These are phyloP conservation scores for Dendrolimus punctatus DNA, from an alignment of 1,140 invertebrate species.

Conservation along the genomic window DNA sequence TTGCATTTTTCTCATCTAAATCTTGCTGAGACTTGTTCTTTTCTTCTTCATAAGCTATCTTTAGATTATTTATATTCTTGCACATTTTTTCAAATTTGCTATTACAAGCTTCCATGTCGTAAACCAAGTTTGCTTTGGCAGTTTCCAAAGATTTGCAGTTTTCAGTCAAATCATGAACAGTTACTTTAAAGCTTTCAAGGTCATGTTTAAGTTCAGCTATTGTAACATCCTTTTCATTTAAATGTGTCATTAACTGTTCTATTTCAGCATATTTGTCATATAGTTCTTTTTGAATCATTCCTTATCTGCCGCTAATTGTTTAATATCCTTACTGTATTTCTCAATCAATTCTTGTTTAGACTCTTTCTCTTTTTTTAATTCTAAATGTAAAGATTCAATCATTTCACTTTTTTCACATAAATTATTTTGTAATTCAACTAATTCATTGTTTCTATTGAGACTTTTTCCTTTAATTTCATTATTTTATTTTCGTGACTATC, in stretches of 20 bases:
- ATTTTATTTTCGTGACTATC: slow-evolving; percentile 53
- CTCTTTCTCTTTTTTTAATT: slow-evolving; percentile 45
- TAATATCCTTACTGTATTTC: slow-evolving; percentile 35
- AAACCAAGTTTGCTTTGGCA: slow-evolving; percentile 21
- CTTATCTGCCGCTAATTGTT: slow-evolving; percentile 27
- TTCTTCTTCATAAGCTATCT: slow-evolving; percentile 25
- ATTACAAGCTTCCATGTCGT: slow-evolving; percentile 29
- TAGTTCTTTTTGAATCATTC: slow-evolving; percentile 25
- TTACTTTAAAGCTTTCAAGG: slow-evolving; percentile 20
- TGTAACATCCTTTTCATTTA: slow-evolving; percentile 23
- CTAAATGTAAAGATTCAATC: slow-evolving; percentile 42
- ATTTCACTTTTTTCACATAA: slow-evolving; percentile 46
- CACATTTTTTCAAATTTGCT: slow-evolving; percentile 25
- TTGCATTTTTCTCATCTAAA: slow-evolving; percentile 36
- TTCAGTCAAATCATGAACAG: slow-evolving; percentile 23
- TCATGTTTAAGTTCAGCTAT: slow-evolving; percentile 31
- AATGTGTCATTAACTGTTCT: slow-evolving; percentile 27
- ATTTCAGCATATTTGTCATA: slow-evolving; percentile 19
- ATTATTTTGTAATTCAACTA: slow-evolving; percentile 58
- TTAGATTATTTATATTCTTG: slow-evolving; percentile 33
- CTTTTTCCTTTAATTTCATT: slow-evolving; percentile 59
- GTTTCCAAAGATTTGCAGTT: slow-evolving; percentile 27
- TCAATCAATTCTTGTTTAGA: slow-evolving; percentile 27
- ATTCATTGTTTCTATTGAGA: slow-evolving; percentile 59
- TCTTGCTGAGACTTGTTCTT: slow-evolving; percentile 25